Evolutionary conservation across 2,113 vertebrate species (phyloP).

Genomic region (Cyphomyrus plagiostoma): DNA sequence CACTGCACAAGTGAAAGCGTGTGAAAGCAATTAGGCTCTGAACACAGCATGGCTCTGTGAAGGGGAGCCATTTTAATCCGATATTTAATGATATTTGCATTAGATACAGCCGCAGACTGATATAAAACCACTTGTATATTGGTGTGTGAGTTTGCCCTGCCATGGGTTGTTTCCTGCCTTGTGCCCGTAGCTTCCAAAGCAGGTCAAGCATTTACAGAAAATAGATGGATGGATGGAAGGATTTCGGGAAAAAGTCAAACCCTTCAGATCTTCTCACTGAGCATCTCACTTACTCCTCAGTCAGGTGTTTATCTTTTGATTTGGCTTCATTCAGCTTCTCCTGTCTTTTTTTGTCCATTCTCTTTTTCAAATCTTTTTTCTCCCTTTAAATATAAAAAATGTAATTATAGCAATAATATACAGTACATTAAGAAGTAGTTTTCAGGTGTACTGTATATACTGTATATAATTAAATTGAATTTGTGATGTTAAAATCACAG

Average conservation of each 20-base stretch:
- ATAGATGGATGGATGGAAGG: background rate
- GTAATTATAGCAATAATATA: background rate
- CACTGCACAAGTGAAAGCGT: background rate
- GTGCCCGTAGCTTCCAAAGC: background rate
- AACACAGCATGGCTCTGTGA: background rate
- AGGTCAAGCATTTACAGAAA: background rate
- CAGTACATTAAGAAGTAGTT: no score
- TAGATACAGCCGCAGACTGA: background rate
- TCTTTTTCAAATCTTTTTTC: conserved; percentile 94
- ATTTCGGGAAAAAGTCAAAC: background rate
- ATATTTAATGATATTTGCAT: background rate
- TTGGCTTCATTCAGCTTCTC: conserved; percentile 95
- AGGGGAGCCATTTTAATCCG: background rate
- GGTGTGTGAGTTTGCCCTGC: background rate
- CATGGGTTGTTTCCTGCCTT: background rate
- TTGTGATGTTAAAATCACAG: background rate
- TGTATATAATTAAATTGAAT: background rate
- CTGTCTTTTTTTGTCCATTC: conserved; percentile 95
- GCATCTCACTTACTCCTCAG: conserved; percentile 79
- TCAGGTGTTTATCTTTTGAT: conserved; percentile 93
- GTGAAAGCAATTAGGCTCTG: background rate
- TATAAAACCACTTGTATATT: background rate
- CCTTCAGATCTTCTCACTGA: background rate
- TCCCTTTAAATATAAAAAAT: conserved; percentile 63
- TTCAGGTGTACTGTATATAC: background rate